phyloP scores from a whole-genome alignment of 2,113 vertebrate species.

The Galemys pyrenaicus region DNA sequence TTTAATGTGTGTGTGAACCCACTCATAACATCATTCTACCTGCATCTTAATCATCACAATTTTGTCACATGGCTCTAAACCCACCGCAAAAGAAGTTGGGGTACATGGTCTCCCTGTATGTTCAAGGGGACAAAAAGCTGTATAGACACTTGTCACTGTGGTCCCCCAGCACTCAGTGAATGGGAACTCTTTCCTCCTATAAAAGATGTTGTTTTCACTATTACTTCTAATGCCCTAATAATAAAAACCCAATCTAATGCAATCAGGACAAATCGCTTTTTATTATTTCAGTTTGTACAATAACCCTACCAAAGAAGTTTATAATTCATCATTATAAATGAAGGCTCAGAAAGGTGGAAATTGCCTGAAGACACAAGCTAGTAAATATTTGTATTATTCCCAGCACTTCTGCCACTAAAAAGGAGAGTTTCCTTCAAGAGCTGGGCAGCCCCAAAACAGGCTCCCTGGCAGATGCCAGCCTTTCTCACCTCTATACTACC shows the following conservation, averaged over 20 bases:
- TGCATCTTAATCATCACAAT: background rate
- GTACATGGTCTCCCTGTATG: background rate
- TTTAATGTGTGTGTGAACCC: background rate
- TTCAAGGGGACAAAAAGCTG: background rate
- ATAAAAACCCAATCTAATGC: background rate
- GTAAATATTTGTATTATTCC: conserved; percentile 27
- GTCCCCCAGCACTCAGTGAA: background rate
- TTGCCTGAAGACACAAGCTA: conserved; percentile 11
- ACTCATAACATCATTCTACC: background rate
- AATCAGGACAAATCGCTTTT: background rate
- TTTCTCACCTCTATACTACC: conserved; percentile 25
- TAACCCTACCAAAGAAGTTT: background rate
- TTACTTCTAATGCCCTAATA: background rate
- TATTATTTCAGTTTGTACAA: background rate
- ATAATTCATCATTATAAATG: background rate
- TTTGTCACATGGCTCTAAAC: background rate
- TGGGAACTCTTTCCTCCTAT: background rate
- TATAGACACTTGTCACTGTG: background rate
- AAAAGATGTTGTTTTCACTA: background rate
- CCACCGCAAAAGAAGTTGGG: background rate
- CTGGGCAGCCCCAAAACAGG: background rate
- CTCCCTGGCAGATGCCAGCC: background rate
- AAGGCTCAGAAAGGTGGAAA: background rate
- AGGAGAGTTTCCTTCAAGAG: background rate
- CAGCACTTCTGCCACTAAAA: background rate